Percentiles rank a stretch among this genome's conserved stretches.
Conservation (phyloP, 2,113 vertebrate genomes). For the Barnardius zonarius region DNA sequence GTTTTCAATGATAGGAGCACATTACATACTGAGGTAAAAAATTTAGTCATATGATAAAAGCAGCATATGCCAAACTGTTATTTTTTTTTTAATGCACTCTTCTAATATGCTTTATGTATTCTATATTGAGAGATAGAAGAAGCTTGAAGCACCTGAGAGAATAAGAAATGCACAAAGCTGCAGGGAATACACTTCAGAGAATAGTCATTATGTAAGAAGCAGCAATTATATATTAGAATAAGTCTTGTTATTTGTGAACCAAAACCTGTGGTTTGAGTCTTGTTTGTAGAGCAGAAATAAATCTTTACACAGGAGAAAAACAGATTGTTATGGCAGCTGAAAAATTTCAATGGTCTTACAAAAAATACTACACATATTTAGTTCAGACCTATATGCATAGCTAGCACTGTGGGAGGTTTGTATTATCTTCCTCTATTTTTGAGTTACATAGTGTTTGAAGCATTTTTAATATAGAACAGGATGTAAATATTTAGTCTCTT, state of each 20-base stretch:
- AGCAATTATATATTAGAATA: slow-evolving; percentile 4
- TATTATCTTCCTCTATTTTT: neutral
- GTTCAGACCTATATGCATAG: neutral
- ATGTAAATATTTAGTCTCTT: neutral
- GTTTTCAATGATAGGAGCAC: neutral
- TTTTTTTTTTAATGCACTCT: neutral
- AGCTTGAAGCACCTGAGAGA: slow-evolving; percentile 8
- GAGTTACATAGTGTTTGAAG: neutral
- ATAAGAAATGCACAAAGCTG: neutral
- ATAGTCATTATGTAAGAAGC: neutral
- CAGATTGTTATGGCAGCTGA: neutral
- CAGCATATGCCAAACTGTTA: neutral
- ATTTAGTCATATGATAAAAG: neutral
- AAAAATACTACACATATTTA: neutral
- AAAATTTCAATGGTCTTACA: neutral
- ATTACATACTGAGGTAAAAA: neutral
- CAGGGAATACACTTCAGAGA: neutral
- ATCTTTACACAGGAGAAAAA: neutral
- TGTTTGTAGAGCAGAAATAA: neutral
- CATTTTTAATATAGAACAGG: neutral
- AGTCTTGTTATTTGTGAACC: neutral
- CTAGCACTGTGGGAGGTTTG: neutral
- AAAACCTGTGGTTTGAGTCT: neutral
- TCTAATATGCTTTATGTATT: neutral
- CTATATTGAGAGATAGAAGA: neutral